These are phyloP conservation scores for Luperina nickerlii DNA, from an alignment of 2,888 invertebrate species.

Conservation along the genomic window DNA sequence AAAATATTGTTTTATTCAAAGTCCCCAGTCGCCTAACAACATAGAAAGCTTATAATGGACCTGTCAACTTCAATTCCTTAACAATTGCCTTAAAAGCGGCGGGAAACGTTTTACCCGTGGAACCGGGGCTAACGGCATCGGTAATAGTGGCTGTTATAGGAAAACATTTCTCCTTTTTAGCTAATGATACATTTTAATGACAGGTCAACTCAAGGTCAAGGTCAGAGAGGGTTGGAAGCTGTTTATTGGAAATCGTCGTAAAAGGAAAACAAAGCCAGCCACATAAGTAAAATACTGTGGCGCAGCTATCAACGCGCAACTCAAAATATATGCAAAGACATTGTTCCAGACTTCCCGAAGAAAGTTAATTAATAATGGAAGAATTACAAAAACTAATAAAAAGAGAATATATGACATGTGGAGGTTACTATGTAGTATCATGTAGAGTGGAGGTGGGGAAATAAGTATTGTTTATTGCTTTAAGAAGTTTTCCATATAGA, in stretches of 20 bases:
- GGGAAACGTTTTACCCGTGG: conserved; percentile 62
- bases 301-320: too few species aligned
- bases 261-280: too few species aligned
- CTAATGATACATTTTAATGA: conserved; percentile 61
- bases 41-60: conserved; percentile 68
- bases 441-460: background rate
- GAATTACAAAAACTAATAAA: too few species aligned
- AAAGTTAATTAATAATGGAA: too few species aligned
- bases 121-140: conserved; percentile 48
- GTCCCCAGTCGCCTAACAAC: conserved; percentile 39
- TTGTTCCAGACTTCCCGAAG: too few species aligned
- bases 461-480: background rate
- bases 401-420: too few species aligned
- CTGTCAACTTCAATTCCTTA: conserved; percentile 69
- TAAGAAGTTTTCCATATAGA: background rate
- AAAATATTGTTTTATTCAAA: conserved; percentile 60
- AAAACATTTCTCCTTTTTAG: conserved; percentile 58
- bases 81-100: conserved; percentile 61
- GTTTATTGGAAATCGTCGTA: conserved; percentile 5
- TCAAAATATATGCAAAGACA: too few species aligned
- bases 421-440: too few species aligned
- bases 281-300: too few species aligned
- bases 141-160: conserved; percentile 49
- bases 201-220: conserved; percentile 35
- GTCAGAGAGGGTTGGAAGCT: background rate